Evolutionary conservation across 64 coral and sea anemone genomes (phyloP).

Genomic region (Pocillopora damicornis): DNA sequence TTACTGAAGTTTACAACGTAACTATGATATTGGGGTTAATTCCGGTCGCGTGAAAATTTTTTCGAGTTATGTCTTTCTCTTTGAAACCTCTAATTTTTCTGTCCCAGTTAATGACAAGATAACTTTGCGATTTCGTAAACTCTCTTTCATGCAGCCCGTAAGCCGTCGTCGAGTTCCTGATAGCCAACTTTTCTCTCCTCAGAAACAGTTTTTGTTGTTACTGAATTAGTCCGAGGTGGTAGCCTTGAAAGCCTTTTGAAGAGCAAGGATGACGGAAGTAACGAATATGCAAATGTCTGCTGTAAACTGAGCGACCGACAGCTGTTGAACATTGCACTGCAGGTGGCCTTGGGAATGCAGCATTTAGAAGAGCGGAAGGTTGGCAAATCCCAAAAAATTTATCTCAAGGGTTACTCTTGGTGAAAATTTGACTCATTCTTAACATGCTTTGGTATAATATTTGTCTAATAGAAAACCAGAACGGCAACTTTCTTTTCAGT

Average conservation of each 20-base stretch:
- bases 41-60: too few species aligned
- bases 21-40: too few species aligned
- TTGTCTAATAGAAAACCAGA: not conserved
- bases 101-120: too few species aligned
- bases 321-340: not conserved
- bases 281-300: not conserved
- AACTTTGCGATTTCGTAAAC: too few species aligned
- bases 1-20: too few species aligned
- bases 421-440: not conserved
- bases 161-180: too few species aligned
- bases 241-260: slow-evolving; percentile 1
- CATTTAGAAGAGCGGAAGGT: slow-evolving; percentile 23
- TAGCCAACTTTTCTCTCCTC: not conserved
- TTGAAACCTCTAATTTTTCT: too few species aligned
- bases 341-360: slow-evolving; percentile 5
- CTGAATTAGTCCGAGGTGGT: not conserved
- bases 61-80: too few species aligned
- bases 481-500: not conserved
- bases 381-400: too few species aligned
- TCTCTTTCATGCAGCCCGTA: too few species aligned
- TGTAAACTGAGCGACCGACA: slow-evolving; percentile 9
- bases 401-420: not conserved
- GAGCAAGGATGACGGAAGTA: not conserved
- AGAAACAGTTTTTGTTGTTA: slow-evolving; percentile 4
- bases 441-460: not conserved